Base-by-base conservation (phyloP, 2,888 invertebrate genomes). In the Drosophila lacicola region DNA sequence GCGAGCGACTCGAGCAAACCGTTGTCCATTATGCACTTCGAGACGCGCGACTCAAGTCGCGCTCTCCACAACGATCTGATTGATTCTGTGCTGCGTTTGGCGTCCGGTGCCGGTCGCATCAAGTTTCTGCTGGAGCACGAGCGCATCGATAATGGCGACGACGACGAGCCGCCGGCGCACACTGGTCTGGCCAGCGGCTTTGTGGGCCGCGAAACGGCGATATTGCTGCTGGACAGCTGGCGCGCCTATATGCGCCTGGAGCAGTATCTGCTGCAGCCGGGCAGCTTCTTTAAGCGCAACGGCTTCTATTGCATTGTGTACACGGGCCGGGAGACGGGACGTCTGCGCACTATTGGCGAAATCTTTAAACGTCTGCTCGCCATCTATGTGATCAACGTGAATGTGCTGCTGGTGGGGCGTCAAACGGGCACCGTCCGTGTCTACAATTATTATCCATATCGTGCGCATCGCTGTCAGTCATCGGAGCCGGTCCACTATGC, bases 401-500 rank as follows among this genome's bases (percentile, higher is more conserved):
- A 88, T 53, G 77, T 92, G 3, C 71, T 90, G 14, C 62, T 91
- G 0, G 39, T 72, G 29, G 55, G 84, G 1, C 70, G 78, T 0
- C 10, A 37, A 1, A 62, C 57, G 2, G 78, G 69, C 4, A 62
- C 63, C 9, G 80, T 90, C 0, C 69, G 83, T 14, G 62, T 90
- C 3, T 91, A 89, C 57, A 91, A 90, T 2, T 92, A 90, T 42
- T 91, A 82, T 69, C 91, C 91, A 0, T 92, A 89, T 64, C 74
- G 80, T 0, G 47, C 68, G n/a, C 62, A 78, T 19, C 79, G 78
- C 36, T 92, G 91, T 2, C 83, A 86, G 25, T 81, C 79, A 0
- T 65, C 85, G 3, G 45, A 62, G 54, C 91, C 91, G 0, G 80
- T 88, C 0, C 77, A 82, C 42, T 79, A 88, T 46, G 63, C 82